A percentile compares a stretch with the other conserved stretches of the same genome.
Evolutionary conservation across 1,140 invertebrate genomes (phyloP).

Genomic region (Camponotus vicinus): DNA sequence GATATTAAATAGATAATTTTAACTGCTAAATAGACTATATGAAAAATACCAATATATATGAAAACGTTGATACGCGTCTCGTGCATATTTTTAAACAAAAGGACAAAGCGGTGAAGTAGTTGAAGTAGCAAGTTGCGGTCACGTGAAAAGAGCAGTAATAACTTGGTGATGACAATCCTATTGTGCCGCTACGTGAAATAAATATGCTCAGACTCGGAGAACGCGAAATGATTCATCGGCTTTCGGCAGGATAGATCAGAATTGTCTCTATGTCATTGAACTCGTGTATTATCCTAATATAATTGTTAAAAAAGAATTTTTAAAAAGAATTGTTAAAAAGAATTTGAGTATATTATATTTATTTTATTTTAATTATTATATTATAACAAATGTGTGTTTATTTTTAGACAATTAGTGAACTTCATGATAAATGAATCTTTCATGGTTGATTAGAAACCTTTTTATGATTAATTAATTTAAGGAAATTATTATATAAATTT

Average conservation of each 20-base stretch:
- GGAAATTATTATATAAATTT: neutral
- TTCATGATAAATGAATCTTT: neutral
- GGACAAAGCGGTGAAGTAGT: constrained; percentile 40
- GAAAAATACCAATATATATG: neutral
- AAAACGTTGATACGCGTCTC: neutral
- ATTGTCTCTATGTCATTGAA: constrained; percentile 5
- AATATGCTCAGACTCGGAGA: constrained; percentile 3
- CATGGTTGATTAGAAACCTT: neutral
- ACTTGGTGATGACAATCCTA: constrained; percentile 47
- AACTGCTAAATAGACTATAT: neutral
- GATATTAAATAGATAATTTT: neutral
- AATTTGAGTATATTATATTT: neutral
- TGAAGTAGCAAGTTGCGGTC: constrained; percentile 39
- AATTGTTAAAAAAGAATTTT: too few relatives aligned
- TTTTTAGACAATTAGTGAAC: neutral
- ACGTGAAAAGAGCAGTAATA: constrained; percentile 57
- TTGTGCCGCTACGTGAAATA: constrained; percentile 22
- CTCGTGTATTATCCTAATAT: neutral
- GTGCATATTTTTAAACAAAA: neutral
- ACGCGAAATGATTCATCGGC: constrained; percentile 41
- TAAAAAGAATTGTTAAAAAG: too few relatives aligned
- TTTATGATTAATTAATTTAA: neutral
- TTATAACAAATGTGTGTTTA: neutral
- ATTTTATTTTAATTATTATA: neutral
- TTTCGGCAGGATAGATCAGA: constrained; percentile 6